A percentile compares a stretch with the other conserved stretches of the same genome.
Evolutionary conservation across 1,140 invertebrate species (phyloP).

Genomic region (Manduca sexta): DNA sequence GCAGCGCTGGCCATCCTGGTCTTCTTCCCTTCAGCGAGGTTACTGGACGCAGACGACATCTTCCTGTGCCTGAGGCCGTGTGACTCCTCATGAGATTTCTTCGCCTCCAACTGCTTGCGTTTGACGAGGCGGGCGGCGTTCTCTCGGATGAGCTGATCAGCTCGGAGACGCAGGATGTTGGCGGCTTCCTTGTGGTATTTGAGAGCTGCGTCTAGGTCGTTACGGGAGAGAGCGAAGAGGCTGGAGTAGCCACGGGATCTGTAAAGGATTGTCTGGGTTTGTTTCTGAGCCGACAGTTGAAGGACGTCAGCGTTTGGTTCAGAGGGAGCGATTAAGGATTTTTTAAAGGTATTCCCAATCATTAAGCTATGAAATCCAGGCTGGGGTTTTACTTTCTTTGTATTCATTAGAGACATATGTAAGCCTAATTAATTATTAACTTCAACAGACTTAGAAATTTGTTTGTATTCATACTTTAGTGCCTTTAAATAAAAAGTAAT

Average conservation of each 20-base stretch:
- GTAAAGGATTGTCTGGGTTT: not conserved
- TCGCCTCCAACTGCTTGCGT: slow-evolving; percentile 23
- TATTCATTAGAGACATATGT: too few species aligned
- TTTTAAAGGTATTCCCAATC: too few species aligned
- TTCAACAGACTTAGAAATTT: too few species aligned
- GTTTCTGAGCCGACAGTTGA: too few species aligned
- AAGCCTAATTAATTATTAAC: too few species aligned
- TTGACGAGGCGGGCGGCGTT: slow-evolving; percentile 75
- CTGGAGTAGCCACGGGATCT: slow-evolving; percentile 93
- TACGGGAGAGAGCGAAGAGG: slow-evolving; percentile 91
- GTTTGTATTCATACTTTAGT: too few species aligned
- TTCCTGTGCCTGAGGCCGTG: slow-evolving; percentile 18
- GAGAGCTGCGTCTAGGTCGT: slow-evolving; percentile 90
- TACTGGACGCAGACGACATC: slow-evolving; percentile 28
- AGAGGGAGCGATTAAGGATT: too few species aligned
- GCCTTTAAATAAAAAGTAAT: too few species aligned
- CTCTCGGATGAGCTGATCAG: slow-evolving; percentile 81
- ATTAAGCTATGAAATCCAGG: too few species aligned
- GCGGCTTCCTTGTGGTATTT: slow-evolving; percentile 94
- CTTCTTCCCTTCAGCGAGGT: slow-evolving; percentile 17
- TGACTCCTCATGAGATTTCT: slow-evolving; percentile 18
- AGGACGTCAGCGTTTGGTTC: too few species aligned
- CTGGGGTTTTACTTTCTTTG: too few species aligned
- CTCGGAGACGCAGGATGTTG: slow-evolving; percentile 87
- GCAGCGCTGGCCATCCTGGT: slow-evolving; percentile 27